phyloP scores from a whole-genome alignment of 2,113 vertebrate genomes.

The Chiloscyllium plagiosum region DNA sequence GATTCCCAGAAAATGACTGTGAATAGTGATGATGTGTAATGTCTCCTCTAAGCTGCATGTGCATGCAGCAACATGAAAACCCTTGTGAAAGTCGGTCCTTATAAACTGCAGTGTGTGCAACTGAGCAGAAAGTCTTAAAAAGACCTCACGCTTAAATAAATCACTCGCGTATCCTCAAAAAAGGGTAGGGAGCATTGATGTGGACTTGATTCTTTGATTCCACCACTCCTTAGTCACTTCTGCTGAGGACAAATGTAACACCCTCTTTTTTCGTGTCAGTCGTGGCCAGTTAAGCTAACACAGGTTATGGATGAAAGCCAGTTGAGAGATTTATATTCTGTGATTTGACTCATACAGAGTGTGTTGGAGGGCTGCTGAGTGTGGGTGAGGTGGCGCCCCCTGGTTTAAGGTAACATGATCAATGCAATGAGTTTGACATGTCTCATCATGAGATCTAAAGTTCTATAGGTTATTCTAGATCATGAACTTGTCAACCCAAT shows the following conservation, averaged over 20 bases:
- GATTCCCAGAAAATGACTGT: too few relatives aligned
- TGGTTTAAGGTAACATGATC: background rate
- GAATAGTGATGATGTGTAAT: too few relatives aligned
- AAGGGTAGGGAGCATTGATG: background rate
- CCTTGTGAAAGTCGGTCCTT: too few relatives aligned
- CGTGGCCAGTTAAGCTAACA: background rate
- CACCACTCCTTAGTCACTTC: background rate
- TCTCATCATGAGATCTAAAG: background rate
- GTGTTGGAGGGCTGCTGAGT: background rate
- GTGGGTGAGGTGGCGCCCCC: background rate
- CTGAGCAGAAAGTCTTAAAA: too few relatives aligned
- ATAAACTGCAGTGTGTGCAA: too few relatives aligned
- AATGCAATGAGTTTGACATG: background rate
- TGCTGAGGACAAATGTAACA: background rate
- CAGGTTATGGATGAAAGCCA: too few relatives aligned
- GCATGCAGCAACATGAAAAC: too few relatives aligned
- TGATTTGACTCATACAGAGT: background rate
- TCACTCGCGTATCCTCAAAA: too few relatives aligned
- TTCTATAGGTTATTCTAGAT: background rate
- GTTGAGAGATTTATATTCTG: background rate
- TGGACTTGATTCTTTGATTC: background rate
- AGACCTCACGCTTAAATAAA: too few relatives aligned
- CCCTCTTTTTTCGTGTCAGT: background rate
- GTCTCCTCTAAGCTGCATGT: too few relatives aligned
- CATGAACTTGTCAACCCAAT: background rate